Evolutionary conservation across 1,140 invertebrate species (phyloP).

Genomic region (Riptortus pedestris): DNA sequence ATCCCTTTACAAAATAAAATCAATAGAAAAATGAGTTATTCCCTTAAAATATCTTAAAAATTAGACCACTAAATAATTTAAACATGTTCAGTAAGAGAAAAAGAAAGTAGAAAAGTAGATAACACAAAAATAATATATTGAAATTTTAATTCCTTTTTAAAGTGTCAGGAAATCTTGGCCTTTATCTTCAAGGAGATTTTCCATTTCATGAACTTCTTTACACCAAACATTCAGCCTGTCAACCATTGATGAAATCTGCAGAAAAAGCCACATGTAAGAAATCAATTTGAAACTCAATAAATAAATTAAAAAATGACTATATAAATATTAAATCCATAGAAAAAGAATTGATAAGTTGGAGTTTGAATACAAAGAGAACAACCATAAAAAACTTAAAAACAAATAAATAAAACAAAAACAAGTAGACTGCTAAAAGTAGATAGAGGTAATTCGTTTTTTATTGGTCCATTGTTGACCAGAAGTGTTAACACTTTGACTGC

Average conservation of each 20-base stretch:
- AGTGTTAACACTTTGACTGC: too few relatives aligned
- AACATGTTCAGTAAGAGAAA: background rate
- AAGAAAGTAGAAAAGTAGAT: background rate
- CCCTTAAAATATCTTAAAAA: background rate
- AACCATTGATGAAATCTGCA: conserved; percentile 67
- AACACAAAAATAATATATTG: background rate
- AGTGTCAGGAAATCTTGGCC: conserved; percentile 74
- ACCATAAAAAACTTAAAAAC: too few relatives aligned
- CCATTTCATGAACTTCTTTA: conserved; percentile 71
- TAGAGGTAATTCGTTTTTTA: too few relatives aligned
- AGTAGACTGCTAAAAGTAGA: too few relatives aligned
- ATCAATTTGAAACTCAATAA: background rate
- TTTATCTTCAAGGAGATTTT: conserved; percentile 64
- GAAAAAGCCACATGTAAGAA: conserved; percentile 26
- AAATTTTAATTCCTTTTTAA: conserved; percentile 39
- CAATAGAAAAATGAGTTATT: too few relatives aligned
- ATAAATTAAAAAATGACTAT: background rate
- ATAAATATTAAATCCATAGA: too few relatives aligned
- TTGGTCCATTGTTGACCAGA: too few relatives aligned
- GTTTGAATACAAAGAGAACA: too few relatives aligned
- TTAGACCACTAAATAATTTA: background rate
- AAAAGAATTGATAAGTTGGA: too few relatives aligned
- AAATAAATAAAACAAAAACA: too few relatives aligned
- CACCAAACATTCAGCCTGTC: conserved; percentile 68
- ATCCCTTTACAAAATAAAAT: background rate